Evolutionary conservation across 1,140 invertebrate species (phyloP).

Genomic region (Monomorium pharaonis): DNA sequence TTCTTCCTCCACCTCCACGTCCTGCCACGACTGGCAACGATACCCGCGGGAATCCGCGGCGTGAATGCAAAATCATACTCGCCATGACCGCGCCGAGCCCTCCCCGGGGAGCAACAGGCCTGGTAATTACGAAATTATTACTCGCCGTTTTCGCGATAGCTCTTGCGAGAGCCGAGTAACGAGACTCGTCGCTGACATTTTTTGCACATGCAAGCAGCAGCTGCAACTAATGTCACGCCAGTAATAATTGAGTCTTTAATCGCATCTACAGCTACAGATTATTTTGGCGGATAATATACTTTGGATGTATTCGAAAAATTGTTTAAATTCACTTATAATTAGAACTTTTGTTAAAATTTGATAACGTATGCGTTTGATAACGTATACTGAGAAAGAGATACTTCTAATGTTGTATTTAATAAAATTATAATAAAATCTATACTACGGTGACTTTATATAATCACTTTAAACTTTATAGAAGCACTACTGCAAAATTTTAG

Average conservation of each 20-base stretch:
- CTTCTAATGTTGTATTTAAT: not conserved
- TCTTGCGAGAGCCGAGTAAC: slow-evolving; percentile 19
- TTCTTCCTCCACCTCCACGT: slow-evolving; percentile 16
- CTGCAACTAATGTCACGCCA: not conserved
- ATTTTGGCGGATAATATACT: not conserved
- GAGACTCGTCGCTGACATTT: not conserved
- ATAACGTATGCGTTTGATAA: not conserved
- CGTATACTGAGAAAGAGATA: too few relatives aligned
- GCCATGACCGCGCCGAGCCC: slow-evolving; percentile 39
- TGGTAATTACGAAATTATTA: slow-evolving; percentile 56
- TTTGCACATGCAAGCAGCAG: slow-evolving; percentile 5
- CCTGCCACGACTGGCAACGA: slow-evolving; percentile 14
- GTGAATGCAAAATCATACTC: slow-evolving; percentile 54
- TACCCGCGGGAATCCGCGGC: slow-evolving; percentile 24
- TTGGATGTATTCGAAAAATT: not conserved
- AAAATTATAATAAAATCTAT: not conserved
- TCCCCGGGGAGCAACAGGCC: slow-evolving; percentile 45
- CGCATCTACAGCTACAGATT: too few relatives aligned
- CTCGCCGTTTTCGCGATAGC: slow-evolving; percentile 12
- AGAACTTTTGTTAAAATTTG: not conserved
- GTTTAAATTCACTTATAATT: not conserved
- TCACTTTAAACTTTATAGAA: too few relatives aligned
- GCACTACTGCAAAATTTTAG: too few relatives aligned
- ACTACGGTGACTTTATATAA: too few relatives aligned
- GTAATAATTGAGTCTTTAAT: slow-evolving; percentile 27